Evolutionary conservation across 23 tunicate genomes (phyloP), one percentile per base, ranked within the genome.

Genomic region (Phallusia fumigata): DNA sequence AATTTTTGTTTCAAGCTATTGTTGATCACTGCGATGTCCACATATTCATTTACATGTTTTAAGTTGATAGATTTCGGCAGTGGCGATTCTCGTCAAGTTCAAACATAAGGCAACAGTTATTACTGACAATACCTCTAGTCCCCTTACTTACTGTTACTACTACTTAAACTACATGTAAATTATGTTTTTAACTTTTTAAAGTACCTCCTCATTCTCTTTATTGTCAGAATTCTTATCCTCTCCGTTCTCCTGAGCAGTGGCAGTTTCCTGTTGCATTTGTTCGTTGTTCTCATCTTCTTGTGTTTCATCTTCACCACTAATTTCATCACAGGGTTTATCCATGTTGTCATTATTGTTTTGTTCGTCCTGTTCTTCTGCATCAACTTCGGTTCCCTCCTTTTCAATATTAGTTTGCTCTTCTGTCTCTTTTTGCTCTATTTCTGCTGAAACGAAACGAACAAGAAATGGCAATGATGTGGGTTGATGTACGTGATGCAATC

Each of bases 161-260:
- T n/a, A n/a, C n/a, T n/a, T n/a, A n/a, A n/a, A n/a, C n/a, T n/a
- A n/a, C 5, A 40, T 3, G 47, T 5, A 40, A 40, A 3, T 3
- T 40, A 40, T 40, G 10, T 40, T 40, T 40, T 40, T 40, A 3
- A 40, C n/a, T n/a, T n/a, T n/a, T 5, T 40, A 40, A 15, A 65
- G 32, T 26, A 65, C 65, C 18, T 85, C 77, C n/a, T 78, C 88
- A 21, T 84, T n/a, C n/a, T n/a, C 87, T 51, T 76, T 33, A 18
- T 84, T 73, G 30, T 79, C 77, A 19, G 64, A 79, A 53, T 83
- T 74, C 45, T 65, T 36, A 3, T 84, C 85, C 0, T 89, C 84
- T 24, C 22, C 80, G 3, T 81, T 82, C n/a, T 81, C 53, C 32
- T 51, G 53, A 5, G 82, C 58, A 24, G 74, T 76, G 5, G 76